Conservation (phyloP, 2,113 vertebrate genomes). For the Silurus glanis region DNA sequence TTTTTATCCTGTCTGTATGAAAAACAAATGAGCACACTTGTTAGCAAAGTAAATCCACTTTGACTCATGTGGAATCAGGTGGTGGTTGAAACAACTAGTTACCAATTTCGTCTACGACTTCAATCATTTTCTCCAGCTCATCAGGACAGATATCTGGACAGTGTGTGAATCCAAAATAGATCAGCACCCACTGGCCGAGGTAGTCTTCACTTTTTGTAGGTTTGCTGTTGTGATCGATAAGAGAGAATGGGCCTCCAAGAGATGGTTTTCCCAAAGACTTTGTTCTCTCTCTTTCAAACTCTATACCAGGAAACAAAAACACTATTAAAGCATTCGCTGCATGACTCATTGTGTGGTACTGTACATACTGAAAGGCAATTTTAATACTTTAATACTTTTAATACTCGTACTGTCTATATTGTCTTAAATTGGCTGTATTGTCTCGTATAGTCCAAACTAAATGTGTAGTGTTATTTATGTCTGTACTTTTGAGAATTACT, state of each 20-base stretch:
- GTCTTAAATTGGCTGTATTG: no score
- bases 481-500: no score
- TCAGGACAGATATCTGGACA: conserved; percentile 98
- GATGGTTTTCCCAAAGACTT: conserved; percentile 83
- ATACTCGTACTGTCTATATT: no score
- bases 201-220: conserved; percentile 81
- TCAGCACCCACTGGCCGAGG: conserved; percentile 87
- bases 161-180: conserved; percentile 98
- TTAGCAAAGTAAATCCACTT: neutral
- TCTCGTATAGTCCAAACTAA: no score
- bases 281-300: conserved; percentile 80
- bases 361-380: neutral
- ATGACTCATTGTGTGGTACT: neutral
- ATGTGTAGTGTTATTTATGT: no score
- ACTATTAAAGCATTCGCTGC: neutral
- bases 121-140: conserved; percentile 94
- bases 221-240: conserved; percentile 81
- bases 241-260: conserved; percentile 90
- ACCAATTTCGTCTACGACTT: conserved; percentile 92
- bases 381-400: no score
- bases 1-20: conserved; percentile 79
- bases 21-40: neutral
- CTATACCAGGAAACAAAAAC: conserved; percentile 62
- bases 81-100: conserved; percentile 39
- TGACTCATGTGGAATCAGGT: neutral